Conservation (phyloP, 2,888 invertebrate species). For the Nematopogon swammerdamellus region DNA sequence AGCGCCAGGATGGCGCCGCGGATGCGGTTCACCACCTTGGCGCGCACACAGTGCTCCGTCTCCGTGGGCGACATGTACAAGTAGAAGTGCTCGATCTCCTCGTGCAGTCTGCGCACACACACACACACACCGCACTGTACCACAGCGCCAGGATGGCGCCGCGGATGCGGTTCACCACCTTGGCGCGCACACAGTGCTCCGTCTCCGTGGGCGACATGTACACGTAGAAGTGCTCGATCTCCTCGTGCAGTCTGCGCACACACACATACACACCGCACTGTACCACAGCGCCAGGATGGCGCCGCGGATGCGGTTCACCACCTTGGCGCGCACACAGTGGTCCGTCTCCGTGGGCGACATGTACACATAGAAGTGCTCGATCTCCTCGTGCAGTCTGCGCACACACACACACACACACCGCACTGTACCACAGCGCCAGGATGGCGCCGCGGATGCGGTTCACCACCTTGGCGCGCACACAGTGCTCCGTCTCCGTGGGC, state of each 20-base stretch:
- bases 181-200: conserved; percentile 53
- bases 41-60: conserved; percentile 86
- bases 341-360: conserved; percentile 93
- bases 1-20: conserved; percentile 81
- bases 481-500: conserved; percentile 88
- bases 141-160: conserved; percentile 86
- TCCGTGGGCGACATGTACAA: conserved; percentile 91
- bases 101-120: conserved; percentile 70
- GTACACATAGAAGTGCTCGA: conserved; percentile 93
- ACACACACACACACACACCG: no score
- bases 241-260: conserved; percentile 80
- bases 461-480: conserved; percentile 85
- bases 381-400: conserved; percentile 90
- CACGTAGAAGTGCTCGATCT: conserved; percentile 93
- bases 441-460: conserved; percentile 86
- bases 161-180: conserved; percentile 86
- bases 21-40: conserved; percentile 87
- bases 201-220: conserved; percentile 62
- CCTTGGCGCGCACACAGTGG: conserved; percentile 82
- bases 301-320: conserved; percentile 84
- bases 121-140: conserved; percentile 25
- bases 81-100: conserved; percentile 97
- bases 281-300: conserved; percentile 88
- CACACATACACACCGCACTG: no score
- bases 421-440: conserved; percentile 84